Percentiles rank a stretch among this genome's conserved stretches.
Conservation (phyloP, 2,113 vertebrate genomes). For the Odobenus rosmarus region DNA sequence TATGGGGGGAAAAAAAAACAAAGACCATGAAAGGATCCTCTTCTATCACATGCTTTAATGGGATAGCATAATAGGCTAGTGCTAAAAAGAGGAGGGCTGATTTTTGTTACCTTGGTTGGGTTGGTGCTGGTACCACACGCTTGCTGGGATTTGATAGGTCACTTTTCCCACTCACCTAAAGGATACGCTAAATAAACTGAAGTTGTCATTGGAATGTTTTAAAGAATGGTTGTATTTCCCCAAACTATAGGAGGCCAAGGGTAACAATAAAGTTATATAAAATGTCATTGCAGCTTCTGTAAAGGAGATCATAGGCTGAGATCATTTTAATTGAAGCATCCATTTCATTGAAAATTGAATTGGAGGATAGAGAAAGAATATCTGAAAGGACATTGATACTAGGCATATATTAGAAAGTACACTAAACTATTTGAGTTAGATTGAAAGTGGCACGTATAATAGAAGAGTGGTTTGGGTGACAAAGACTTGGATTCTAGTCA, state of each 20-base stretch:
- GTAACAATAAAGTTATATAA: neutral
- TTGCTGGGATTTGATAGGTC: neutral
- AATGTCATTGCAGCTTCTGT: neutral
- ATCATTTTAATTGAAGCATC: constrained; percentile 21
- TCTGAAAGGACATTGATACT: constrained; percentile 34
- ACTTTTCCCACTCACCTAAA: neutral
- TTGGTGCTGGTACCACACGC: neutral
- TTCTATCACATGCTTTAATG: neutral
- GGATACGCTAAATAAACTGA: neutral
- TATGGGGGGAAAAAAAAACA: neutral
- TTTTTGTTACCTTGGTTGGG: neutral
- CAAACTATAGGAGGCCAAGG: neutral
- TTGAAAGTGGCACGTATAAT: neutral
- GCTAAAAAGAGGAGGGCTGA: neutral
- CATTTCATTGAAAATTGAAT: constrained; percentile 30
- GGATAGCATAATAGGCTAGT: neutral
- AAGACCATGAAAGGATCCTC: neutral
- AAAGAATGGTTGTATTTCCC: neutral
- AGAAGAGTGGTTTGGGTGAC: neutral
- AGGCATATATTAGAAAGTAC: constrained; percentile 24
- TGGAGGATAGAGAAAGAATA: constrained; percentile 22
- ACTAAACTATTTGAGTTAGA: neutral
- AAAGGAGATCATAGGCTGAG: neutral
- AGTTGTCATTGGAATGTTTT: constrained; percentile 38
- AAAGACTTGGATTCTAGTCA: neutral